phyloP scores from a whole-genome alignment of 2,888 invertebrate genomes.

The Himalopsyche anomala region DNA sequence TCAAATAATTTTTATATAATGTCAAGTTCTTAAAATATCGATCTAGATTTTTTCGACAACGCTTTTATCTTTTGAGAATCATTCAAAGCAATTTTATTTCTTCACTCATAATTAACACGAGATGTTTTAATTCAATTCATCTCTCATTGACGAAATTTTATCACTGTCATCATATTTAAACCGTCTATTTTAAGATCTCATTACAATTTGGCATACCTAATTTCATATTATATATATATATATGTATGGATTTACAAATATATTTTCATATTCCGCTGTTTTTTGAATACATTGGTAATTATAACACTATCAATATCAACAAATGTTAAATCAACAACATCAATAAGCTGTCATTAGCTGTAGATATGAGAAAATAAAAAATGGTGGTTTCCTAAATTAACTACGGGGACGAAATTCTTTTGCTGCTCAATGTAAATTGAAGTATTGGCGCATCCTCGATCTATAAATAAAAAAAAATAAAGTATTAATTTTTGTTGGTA shows the following conservation, averaged over 20 bases:
- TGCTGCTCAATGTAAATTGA: conserved; percentile 6
- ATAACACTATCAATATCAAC: background rate
- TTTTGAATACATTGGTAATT: conserved; percentile 19
- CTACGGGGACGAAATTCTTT: conserved; percentile 40
- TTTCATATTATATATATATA: background rate
- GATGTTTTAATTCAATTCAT: background rate
- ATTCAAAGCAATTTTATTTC: background rate
- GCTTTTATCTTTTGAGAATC: background rate
- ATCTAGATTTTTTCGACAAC: background rate
- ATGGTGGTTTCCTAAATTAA: background rate
- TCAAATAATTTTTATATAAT: conserved; percentile 31
- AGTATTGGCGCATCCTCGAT: background rate
- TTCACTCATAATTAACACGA: background rate
- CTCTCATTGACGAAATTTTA: background rate
- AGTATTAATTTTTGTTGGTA: background rate
- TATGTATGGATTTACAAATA: conserved; percentile 5
- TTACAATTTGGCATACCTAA: conserved; percentile 24
- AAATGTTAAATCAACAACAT: conserved; percentile 8
- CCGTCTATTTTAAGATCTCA: conserved; percentile 1
- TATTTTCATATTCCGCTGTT: background rate
- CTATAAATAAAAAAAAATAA: background rate
- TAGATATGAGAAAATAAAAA: conserved; percentile 40
- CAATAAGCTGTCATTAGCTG: conserved; percentile 41
- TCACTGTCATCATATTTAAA: background rate
- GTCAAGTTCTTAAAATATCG: background rate